These are phyloP conservation scores for Eupithecia inturbata DNA, from an alignment of 2,888 invertebrate species.

Conservation along the genomic window DNA sequence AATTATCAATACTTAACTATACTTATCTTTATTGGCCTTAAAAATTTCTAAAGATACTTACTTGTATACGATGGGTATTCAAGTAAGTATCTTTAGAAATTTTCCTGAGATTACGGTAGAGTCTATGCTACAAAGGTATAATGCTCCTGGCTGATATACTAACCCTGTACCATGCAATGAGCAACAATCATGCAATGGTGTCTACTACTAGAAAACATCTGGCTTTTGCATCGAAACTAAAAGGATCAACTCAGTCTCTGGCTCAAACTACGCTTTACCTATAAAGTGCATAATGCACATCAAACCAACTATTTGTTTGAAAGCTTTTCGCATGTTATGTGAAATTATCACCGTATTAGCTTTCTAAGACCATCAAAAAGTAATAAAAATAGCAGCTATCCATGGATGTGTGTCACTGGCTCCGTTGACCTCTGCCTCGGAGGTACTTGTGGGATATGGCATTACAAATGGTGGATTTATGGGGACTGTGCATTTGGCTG, in stretches of 20 bases:
- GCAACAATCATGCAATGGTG: neutral
- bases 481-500: neutral
- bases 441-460: neutral
- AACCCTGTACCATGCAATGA: neutral
- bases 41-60: neutral
- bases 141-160: neutral
- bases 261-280: neutral
- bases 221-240: neutral
- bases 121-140: neutral
- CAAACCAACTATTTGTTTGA: constrained; percentile 3
- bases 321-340: constrained; percentile 12
- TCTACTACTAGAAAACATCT: neutral
- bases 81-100: too few species aligned
- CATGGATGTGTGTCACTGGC: constrained; percentile 53
- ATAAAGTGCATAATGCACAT: neutral
- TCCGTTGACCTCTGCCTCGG: constrained; percentile 45
- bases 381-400: constrained; percentile 57
- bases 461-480: neutral
- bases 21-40: neutral
- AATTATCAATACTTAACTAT: too few species aligned
- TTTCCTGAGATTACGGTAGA: neutral
- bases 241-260: neutral
- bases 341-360: constrained; percentile 19
- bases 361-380: constrained; percentile 43
- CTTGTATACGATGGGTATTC: too few species aligned